These are phyloP conservation scores for Temnothorax nylanderi DNA, from an alignment of 1,140 invertebrate genomes.

Conservation along the genomic window DNA sequence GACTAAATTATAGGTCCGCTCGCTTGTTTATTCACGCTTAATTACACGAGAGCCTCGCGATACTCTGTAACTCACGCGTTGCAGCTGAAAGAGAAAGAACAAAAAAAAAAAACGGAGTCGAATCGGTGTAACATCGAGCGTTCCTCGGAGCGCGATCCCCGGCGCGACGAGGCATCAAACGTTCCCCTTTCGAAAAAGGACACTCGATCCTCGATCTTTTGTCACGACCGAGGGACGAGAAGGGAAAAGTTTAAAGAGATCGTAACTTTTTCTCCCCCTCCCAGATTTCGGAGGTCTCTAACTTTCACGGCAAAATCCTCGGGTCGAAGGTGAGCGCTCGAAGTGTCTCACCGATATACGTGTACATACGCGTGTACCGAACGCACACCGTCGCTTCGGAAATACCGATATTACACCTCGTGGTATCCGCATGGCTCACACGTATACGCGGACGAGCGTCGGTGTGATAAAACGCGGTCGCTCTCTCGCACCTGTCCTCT, in stretches of 20 bases:
- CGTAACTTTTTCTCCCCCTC: background rate
- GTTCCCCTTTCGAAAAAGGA: background rate
- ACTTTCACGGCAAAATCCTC: constrained; percentile 2
- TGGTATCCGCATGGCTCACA: constrained; percentile 60
- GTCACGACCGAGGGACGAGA: background rate
- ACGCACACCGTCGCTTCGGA: constrained; percentile 56
- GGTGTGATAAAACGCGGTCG: constrained; percentile 69
- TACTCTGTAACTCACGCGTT: background rate
- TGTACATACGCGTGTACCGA: background rate
- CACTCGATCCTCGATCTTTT: background rate
- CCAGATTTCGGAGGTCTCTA: background rate
- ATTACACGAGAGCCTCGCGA: constrained; percentile 52
- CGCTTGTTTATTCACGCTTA: constrained; percentile 62
- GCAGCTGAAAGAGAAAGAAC: background rate
- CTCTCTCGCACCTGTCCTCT: constrained; percentile 7
- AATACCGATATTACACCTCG: constrained; percentile 66
- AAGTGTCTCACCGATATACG: constrained; percentile 23
- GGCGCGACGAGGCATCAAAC: background rate
- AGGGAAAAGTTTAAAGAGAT: background rate
- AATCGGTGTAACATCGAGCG: constrained; percentile 22
- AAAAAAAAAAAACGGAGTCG: background rate
- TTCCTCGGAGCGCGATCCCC: background rate
- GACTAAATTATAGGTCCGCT: constrained; percentile 59
- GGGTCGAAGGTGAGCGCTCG: constrained; percentile 23
- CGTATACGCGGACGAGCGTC: background rate